These are phyloP conservation scores for Frankliniella intonsa DNA, from an alignment of 2,888 invertebrate species.

Conservation along the genomic window DNA sequence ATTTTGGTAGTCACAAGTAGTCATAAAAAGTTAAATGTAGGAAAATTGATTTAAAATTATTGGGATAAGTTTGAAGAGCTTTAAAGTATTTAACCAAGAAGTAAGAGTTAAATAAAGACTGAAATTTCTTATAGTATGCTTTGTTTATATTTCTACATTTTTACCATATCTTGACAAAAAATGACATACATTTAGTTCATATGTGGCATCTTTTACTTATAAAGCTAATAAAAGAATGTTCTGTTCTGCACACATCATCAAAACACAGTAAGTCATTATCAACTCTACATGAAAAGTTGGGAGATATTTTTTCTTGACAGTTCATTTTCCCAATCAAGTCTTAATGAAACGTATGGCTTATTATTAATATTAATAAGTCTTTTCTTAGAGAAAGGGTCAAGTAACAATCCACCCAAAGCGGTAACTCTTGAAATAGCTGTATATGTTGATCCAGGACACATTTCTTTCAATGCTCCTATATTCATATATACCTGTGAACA, in stretches of 20 bases:
- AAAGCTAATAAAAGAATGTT: too few species aligned
- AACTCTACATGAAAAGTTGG: not conserved
- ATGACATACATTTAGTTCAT: too few species aligned
- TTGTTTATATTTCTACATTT: too few species aligned
- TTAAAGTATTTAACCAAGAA: too few species aligned
- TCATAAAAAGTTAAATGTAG: not conserved
- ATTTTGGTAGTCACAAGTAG: slow-evolving; percentile 1
- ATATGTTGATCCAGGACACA: slow-evolving; percentile 36
- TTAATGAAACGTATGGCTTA: not conserved
- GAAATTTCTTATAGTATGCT: too few species aligned
- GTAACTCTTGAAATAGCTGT: slow-evolving; percentile 38
- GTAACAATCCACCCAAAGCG: not conserved
- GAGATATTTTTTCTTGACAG: not conserved
- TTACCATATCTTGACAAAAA: too few species aligned
- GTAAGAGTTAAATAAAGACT: too few species aligned
- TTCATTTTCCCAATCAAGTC: not conserved
- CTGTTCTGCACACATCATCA: too few species aligned
- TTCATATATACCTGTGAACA: not conserved
- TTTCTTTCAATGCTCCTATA: not conserved
- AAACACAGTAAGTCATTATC: too few species aligned
- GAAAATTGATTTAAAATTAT: not conserved
- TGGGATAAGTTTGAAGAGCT: too few species aligned
- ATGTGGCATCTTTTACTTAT: too few species aligned
- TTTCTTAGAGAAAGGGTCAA: not conserved
- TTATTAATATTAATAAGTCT: not conserved